Percentiles rank a stretch among this genome's conserved stretches.
These are phyloP conservation scores for Aleiodes alternator DNA, from an alignment of 2,888 invertebrate genomes.

Conservation along the genomic window DNA sequence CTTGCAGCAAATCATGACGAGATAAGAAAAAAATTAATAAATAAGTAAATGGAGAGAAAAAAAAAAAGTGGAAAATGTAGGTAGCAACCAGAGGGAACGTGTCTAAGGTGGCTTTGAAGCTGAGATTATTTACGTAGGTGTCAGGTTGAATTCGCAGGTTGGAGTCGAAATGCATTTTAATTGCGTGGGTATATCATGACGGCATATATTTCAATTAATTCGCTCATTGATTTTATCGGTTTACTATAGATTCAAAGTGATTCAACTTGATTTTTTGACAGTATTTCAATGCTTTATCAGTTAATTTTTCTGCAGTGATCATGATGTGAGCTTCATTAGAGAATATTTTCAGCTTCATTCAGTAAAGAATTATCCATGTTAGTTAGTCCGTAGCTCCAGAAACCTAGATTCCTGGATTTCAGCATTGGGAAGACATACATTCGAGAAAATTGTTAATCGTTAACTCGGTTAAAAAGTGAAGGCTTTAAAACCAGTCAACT, in stretches of 20 bases:
- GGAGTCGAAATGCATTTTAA: constrained; percentile 34
- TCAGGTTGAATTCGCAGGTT: constrained; percentile 35
- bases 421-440: constrained; percentile 28
- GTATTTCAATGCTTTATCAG: neutral
- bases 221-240: constrained; percentile 19
- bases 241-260: neutral
- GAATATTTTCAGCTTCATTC: too few relatives aligned
- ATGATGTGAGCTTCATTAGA: too few relatives aligned
- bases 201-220: constrained; percentile 36
- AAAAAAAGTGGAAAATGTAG: constrained; percentile 28
- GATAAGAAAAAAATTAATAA: constrained; percentile 11
- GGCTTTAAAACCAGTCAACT: constrained; percentile 56
- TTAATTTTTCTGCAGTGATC: neutral
- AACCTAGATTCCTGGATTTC: constrained; percentile 62
- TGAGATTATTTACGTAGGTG: constrained; percentile 42
- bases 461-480: constrained; percentile 64
- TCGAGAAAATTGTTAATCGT: constrained; percentile 51
- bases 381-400: constrained; percentile 58
- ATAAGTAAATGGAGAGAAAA: neutral
- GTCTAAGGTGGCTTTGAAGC: constrained; percentile 27
- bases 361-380: neutral
- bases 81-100: constrained; percentile 37
- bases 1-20: constrained; percentile 50
- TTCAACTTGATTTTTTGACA: neutral
- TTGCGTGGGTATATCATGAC: constrained; percentile 47